Evolutionary conservation across 1,140 invertebrate genomes (phyloP).

Genomic region (Ephestia elutella): DNA sequence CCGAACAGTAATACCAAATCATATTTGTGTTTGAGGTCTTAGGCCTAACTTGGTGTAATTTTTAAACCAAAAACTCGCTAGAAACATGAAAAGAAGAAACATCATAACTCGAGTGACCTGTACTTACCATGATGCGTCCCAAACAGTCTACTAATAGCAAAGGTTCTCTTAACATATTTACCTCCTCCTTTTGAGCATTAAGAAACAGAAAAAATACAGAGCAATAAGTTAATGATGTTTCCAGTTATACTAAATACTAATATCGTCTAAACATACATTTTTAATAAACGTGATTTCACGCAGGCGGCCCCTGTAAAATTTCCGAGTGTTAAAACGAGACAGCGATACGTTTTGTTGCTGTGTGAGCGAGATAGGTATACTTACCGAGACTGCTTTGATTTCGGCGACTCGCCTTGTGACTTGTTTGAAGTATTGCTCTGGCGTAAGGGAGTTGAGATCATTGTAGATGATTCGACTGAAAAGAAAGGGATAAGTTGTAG

Average conservation of each 20-base stretch:
- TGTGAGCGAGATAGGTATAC: constrained; percentile 48
- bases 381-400: constrained; percentile 92
- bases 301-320: constrained; percentile 42
- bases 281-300: constrained; percentile 20
- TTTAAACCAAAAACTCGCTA: not conserved
- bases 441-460: constrained; percentile 95
- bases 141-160: constrained; percentile 54
- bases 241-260: constrained; percentile 33
- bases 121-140: constrained; percentile 58
- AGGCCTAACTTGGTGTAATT: too few species aligned
- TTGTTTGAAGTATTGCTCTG: constrained; percentile 96
- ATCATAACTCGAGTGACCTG: constrained; percentile 45
- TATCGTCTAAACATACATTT: constrained; percentile 47
- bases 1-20: too few species aligned
- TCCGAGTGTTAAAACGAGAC: constrained; percentile 30
- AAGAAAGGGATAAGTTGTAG: constrained; percentile 24
- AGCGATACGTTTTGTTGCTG: constrained; percentile 17
- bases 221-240: constrained; percentile 68
- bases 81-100: constrained; percentile 34
- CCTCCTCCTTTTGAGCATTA: constrained; percentile 69
- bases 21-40: too few species aligned
- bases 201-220: constrained; percentile 66
- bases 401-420: constrained; percentile 91
- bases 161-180: constrained; percentile 61
- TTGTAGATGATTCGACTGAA: constrained; percentile 91